These are phyloP conservation scores for Tetragonisca angustula DNA, from an alignment of 2,888 invertebrate genomes.

Conservation along the genomic window DNA sequence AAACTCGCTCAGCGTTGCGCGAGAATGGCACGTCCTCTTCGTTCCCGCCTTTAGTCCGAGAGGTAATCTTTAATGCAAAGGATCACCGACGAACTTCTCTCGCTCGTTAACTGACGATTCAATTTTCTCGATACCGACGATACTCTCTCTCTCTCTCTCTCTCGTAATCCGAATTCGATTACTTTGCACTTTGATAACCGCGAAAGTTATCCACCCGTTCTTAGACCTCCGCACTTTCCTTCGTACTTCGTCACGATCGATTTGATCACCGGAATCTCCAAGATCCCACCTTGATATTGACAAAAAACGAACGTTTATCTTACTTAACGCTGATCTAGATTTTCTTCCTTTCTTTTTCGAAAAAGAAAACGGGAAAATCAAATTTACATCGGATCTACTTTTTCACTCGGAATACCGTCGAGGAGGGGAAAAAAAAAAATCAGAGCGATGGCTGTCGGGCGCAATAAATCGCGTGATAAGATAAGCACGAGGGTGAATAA, in stretches of 20 bases:
- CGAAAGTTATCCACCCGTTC: neutral
- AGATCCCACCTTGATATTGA: neutral
- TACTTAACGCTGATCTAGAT: neutral
- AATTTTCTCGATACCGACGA: slow-evolving; percentile 32
- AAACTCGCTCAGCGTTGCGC: neutral
- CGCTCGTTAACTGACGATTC: slow-evolving; percentile 35
- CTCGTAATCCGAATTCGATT: slow-evolving; percentile 32
- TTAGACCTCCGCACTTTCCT: no score
- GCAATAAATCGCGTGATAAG: neutral
- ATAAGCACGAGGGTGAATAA: slow-evolving; percentile 26
- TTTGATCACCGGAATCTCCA: neutral
- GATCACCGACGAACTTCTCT: slow-evolving; percentile 23
- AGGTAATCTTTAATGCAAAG: slow-evolving; percentile 35
- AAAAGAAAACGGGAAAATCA: neutral
- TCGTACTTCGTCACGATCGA: neutral
- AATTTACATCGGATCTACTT: neutral
- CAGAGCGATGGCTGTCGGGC: neutral
- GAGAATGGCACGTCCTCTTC: neutral
- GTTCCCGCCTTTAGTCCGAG: no score
- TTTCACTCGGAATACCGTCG: neutral
- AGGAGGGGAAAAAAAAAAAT: slow-evolving; percentile 8
- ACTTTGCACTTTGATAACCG: slow-evolving; percentile 26
- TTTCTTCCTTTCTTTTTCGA: neutral
- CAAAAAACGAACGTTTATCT: neutral
- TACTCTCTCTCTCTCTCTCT: neutral